Conservation (phyloP, 2,888 invertebrate genomes). For the Drosophila tanythrix region DNA sequence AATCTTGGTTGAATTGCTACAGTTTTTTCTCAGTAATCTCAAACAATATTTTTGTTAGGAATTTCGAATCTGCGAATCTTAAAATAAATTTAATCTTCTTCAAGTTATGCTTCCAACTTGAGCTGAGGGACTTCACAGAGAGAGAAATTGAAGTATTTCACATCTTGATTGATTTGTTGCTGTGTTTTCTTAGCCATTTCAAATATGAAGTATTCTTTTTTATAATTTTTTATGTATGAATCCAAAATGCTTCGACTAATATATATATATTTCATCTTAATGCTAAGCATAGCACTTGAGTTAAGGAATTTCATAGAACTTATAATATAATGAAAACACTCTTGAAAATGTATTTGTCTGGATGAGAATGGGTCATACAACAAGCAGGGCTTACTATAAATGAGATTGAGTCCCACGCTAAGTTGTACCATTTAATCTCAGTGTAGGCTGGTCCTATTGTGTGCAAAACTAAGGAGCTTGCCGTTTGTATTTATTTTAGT, state of each 20-base stretch:
- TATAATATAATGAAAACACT: not conserved
- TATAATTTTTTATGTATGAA: too few species aligned
- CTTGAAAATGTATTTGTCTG: not conserved
- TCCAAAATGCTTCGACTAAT: too few species aligned
- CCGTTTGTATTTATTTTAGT: constrained; percentile 38
- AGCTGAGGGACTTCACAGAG: too few species aligned
- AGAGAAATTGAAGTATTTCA: not conserved
- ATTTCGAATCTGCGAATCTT: not conserved
- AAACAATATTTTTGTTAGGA: not conserved
- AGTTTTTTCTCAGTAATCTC: not conserved
- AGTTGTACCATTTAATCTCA: not conserved
- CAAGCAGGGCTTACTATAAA: not conserved
- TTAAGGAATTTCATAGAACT: not conserved
- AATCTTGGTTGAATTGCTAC: not conserved
- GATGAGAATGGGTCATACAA: not conserved
- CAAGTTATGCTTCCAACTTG: not conserved
- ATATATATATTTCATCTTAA: not conserved
- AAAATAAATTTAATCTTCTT: not conserved
- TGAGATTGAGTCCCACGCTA: not conserved
- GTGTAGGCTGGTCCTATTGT: constrained; percentile 47
- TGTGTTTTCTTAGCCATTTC: not conserved
- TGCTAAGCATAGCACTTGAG: not conserved
- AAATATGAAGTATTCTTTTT: not conserved
- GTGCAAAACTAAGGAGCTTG: constrained; percentile 41
- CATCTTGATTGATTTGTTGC: not conserved